Evolutionary conservation across 2,888 invertebrate species (phyloP), one percentile per base, ranked within the genome.

Genomic region (Philhelius pedissequus): DNA sequence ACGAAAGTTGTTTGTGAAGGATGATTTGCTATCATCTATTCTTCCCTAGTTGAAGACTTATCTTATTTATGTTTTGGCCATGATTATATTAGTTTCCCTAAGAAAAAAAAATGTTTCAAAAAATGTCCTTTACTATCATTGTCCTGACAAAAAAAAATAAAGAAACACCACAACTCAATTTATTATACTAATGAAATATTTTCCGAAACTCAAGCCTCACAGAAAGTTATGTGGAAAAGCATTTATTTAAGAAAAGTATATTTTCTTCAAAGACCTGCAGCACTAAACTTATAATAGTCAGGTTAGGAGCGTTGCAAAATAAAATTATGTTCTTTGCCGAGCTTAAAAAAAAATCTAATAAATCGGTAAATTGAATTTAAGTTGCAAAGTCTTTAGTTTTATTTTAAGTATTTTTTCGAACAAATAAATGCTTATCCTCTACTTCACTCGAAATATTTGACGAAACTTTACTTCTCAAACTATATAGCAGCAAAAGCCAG

Each of bases 171-270:
- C 45, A 82, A 73, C 73, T 78, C 68, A 82, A 73, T 78, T 78
- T 78, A 66, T 22, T 62, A 48, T 66, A 30, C 40, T 54, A 78
- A 78, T 73, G 78, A 78, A 82, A 82, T 73, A 73, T 77, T 69
- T 69, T 43, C 40, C 48, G 69, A 64, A 74, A 50, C 74, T 74
- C 35, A 60, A 73, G 15, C 50, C 38, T 43, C 60, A 48, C 73
- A 68, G 68, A 73, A 82, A 68, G 82, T 69, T 71, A 78, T 73
- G 62, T 71, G 20, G 13, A 9, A 35, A 43, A 66, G 70, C 71
- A 77, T 81, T 71, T 70, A 60, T 40, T 56, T 30, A 32, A 68
- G 48, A 54, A 60, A 35, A 68, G 25, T 22, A 66, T 50, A 54
- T 52, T 48, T 66, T 27, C n/a, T 38, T 2, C 7, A 13, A 74